A percentile compares a stretch with the other conserved stretches of the same genome.
phyloP scores from a whole-genome alignment of 2,888 invertebrate species.

The Nowickia ferox region DNA sequence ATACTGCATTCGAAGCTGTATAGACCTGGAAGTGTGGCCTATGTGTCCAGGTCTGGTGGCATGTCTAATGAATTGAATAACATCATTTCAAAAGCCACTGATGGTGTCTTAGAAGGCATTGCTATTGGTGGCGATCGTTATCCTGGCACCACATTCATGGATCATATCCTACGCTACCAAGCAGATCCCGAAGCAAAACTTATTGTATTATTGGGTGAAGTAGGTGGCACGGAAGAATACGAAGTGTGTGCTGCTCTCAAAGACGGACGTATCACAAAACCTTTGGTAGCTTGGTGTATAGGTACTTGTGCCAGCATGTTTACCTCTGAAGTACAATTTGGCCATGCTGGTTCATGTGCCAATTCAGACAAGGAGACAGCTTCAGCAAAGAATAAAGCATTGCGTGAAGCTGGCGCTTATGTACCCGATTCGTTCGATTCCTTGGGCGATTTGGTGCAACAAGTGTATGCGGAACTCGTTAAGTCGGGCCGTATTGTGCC shows the following conservation, averaged over 20 bases:
- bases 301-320: constrained; percentile 96
- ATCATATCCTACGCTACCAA: constrained; percentile 95
- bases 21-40: constrained; percentile 98
- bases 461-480: constrained; percentile 91
- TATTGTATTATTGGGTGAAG: constrained; percentile 97
- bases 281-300: constrained; percentile 99
- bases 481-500: constrained; percentile 92
- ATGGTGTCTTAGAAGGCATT: constrained; percentile 98
- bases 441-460: constrained; percentile 90
- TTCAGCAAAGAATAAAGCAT: constrained; percentile 93
- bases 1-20: constrained; percentile 98
- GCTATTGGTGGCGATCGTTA: constrained; percentile 99
- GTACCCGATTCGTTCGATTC: constrained; percentile 97
- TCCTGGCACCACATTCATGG: constrained; percentile 99
- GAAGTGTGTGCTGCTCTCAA: constrained; percentile 95
- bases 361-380: constrained; percentile 97
- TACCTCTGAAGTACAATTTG: constrained; percentile 96
- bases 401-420: constrained; percentile 91
- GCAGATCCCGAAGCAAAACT: constrained; percentile 93
- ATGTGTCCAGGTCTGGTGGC: constrained; percentile 99
- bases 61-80: constrained; percentile 99
- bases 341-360: constrained; percentile 99
- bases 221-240: constrained; percentile 99
- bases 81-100: constrained; percentile 97
- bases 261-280: constrained; percentile 92